Percentiles rank a stretch among this genome's conserved stretches.
Conservation (phyloP, 2,113 vertebrate genomes). For the Lepisosteus osseus region DNA sequence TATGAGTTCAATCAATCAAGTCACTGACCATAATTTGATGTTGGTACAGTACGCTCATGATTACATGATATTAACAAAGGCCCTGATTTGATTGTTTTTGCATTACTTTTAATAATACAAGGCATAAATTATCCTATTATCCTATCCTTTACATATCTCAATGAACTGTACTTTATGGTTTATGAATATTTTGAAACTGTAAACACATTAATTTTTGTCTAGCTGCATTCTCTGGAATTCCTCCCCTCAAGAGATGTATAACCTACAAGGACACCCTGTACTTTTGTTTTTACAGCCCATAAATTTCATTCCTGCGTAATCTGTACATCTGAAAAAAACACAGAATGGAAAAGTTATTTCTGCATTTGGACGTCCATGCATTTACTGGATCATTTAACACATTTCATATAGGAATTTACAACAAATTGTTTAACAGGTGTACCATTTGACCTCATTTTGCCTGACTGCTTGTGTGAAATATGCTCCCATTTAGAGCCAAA, state of each 20-base stretch:
- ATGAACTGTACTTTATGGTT: no score
- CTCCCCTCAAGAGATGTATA: background rate
- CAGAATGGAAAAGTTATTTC: conserved; percentile 31
- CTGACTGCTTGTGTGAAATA: conserved; percentile 23
- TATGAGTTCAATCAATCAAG: no score
- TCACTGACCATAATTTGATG: no score
- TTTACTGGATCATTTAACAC: conserved; percentile 36
- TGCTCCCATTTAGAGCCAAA: conserved; percentile 2
- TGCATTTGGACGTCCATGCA: conserved; percentile 29
- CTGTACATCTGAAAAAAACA: conserved; percentile 13
- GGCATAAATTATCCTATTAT: no score
- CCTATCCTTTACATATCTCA: no score
- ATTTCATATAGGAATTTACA: conserved; percentile 35
- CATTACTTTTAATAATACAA: no score
- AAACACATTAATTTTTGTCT: no score
- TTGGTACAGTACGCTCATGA: no score
- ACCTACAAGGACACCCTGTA: background rate
- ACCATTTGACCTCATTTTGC: conserved; percentile 31
- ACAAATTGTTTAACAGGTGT: conserved; percentile 37
- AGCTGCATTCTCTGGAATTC: no score
- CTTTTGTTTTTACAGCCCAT: conserved; percentile 2
- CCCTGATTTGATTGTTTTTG: no score
- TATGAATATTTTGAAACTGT: no score
- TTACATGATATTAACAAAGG: no score
- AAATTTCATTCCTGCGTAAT: conserved; percentile 15